A percentile compares a stretch with the other conserved stretches of the same genome.
phyloP scores from a whole-genome alignment of 1,140 invertebrate genomes.

The Pseudomyrmex cubaensis region DNA sequence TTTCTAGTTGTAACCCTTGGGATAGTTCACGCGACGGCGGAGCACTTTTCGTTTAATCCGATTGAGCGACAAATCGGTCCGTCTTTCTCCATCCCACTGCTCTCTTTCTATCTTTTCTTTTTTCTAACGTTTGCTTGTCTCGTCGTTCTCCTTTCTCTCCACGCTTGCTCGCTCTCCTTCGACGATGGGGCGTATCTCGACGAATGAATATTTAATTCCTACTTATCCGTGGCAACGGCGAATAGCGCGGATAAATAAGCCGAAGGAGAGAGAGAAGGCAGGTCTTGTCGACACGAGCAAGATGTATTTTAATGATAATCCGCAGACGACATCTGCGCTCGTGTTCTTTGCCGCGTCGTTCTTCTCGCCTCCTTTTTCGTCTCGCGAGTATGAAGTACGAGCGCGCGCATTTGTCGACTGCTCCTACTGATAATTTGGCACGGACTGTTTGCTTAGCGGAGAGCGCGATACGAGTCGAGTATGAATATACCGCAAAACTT shows the following conservation, averaged over 20 bases:
- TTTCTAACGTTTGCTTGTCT: neutral
- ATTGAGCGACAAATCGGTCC: constrained; percentile 67
- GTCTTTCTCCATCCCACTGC: neutral
- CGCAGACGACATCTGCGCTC: constrained; percentile 71
- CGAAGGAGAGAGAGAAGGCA: neutral
- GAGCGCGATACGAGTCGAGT: neutral
- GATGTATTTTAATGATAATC: constrained; percentile 77
- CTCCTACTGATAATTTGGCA: constrained; percentile 41
- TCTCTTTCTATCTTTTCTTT: neutral
- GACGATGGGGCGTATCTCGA: constrained; percentile 45
- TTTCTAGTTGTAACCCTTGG: neutral
- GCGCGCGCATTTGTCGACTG: neutral
- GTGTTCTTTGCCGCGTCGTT: constrained; percentile 15
- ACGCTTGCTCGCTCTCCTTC: constrained; percentile 17
- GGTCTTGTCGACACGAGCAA: constrained; percentile 58
- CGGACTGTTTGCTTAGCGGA: constrained; percentile 15
- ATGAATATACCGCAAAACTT: constrained; percentile 29
- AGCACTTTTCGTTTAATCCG: constrained; percentile 68
- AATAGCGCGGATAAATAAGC: constrained; percentile 73
- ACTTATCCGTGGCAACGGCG: constrained; percentile 65
- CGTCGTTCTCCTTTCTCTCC: neutral
- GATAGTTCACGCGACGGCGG: neutral
- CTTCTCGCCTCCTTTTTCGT: constrained; percentile 9
- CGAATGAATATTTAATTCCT: constrained; percentile 77
- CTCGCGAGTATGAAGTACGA: constrained; percentile 5